Evolutionary conservation across 2,113 vertebrate species (phyloP), one percentile per base, ranked within the genome.

Genomic region (Mixornis gularis): DNA sequence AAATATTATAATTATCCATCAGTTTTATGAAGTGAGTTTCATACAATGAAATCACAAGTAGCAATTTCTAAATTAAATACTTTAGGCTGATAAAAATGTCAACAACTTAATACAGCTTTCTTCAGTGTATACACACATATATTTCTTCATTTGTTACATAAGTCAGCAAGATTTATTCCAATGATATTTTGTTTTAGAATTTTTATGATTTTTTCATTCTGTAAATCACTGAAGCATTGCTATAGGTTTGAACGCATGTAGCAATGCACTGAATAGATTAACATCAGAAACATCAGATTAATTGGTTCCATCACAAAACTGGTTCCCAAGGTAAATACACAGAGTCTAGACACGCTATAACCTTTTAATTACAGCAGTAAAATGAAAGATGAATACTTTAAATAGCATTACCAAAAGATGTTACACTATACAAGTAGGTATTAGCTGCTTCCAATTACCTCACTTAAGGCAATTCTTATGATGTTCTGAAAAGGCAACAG

Each of bases 21-120:
- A 79, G 40, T 76, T 92, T 72, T 81, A 87, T 81, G 58, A 65
- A 58, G 21, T 26, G 4, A 87, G 74, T 69, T 94, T 93, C 66
- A 91, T 43, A 58, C 38, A 85, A 62, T 46, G 32, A 29, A 74
- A 71, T 64, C 49, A 58, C 38, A 87, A 79, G 18, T 55, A 87
- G 25, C 27, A 92, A 85, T 92, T 94, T 84, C 65, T 85, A 95
- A 79, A 93, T 79, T 72, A 90, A 94, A 81, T 46, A 55, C 38
- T 81, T 78, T 11, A 81, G 24, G 12, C 12, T 69, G 65, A 41
- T 71, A 80, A 74, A 93, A 88, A 55, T 21, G 1, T 48, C 73
- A 86, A 52, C 27, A 63, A 49, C 16, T 72, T 79, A 76, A 60
- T 52, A 74, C 2, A 44, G 9, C 84, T 89, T 84, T 72, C 59